Conservation (phyloP, 2,888 invertebrate species). For the Artemia sinica region DNA sequence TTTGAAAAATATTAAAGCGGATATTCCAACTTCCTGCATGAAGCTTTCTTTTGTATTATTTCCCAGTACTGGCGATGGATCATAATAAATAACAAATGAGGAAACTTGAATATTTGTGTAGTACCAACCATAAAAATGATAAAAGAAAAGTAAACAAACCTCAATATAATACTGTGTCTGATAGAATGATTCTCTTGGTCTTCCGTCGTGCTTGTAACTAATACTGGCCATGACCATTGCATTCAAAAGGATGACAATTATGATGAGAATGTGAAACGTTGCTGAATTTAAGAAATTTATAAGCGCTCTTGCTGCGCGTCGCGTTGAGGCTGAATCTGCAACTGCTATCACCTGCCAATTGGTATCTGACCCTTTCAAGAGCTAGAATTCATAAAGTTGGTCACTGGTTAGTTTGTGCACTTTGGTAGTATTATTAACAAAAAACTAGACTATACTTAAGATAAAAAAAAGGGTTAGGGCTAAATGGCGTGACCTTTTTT, state of each 20-base stretch:
- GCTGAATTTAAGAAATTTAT: slow-evolving; percentile 26
- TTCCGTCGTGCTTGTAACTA: slow-evolving; percentile 76
- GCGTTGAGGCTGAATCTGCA: slow-evolving; percentile 87
- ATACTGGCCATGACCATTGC: slow-evolving; percentile 90
- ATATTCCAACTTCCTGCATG: too few species aligned
- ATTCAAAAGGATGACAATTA: slow-evolving; percentile 85
- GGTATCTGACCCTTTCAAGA: slow-evolving; percentile 71
- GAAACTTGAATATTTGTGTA: too few species aligned
- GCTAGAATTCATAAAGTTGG: slow-evolving; percentile 28
- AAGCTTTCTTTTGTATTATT: too few species aligned
- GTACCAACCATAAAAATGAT: too few species aligned
- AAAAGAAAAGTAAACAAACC: slow-evolving; percentile 32
- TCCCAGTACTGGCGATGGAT: too few species aligned
- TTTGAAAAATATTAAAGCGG: too few species aligned
- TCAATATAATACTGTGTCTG: slow-evolving; percentile 85
- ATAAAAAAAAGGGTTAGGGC: too few species aligned
- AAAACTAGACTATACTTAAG: too few species aligned
- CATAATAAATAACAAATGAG: too few species aligned
- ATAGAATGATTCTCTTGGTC: slow-evolving; percentile 61
- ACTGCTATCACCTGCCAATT: slow-evolving; percentile 91
- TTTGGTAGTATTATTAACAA: not conserved
- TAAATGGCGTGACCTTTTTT: too few species aligned
- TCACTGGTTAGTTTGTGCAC: not conserved
- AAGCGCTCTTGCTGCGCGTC: slow-evolving; percentile 63
- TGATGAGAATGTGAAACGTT: slow-evolving; percentile 46